phyloP scores from a whole-genome alignment of 2,113 vertebrate genomes.

The Oxygymnocypris stewartii region DNA sequence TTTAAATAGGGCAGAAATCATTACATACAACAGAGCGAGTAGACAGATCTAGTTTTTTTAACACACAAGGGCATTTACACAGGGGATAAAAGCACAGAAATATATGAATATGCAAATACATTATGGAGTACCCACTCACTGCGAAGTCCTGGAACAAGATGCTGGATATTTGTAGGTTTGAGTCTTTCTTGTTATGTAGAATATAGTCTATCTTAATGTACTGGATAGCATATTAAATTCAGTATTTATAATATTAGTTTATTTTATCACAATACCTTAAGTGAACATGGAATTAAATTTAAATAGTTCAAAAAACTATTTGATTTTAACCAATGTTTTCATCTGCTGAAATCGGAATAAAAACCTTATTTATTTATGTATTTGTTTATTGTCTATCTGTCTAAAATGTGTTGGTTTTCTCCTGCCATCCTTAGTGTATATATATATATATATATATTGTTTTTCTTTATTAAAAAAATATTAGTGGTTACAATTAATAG shows the following conservation, averaged over 20 bases:
- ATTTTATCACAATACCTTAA: neutral
- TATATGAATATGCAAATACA: slow-evolving; percentile 17
- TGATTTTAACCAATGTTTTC: neutral
- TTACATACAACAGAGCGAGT: slow-evolving; percentile 32
- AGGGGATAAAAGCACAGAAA: slow-evolving; percentile 15
- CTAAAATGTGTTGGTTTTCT: too few relatives aligned
- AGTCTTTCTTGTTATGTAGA: neutral
- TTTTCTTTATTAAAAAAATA: neutral
- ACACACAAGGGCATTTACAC: slow-evolving; percentile 27
- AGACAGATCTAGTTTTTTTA: slow-evolving; percentile 43
- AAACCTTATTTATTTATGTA: too few relatives aligned
- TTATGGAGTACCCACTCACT: neutral
- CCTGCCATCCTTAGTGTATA: neutral
- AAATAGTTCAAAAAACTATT: neutral
- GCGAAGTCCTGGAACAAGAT: neutral
- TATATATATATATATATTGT: too few relatives aligned
- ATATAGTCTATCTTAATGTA: neutral
- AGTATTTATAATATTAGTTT: neutral
- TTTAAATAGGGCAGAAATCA: slow-evolving; percentile 49
- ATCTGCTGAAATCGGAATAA: neutral
- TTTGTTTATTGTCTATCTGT: too few relatives aligned
- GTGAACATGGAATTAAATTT: neutral
- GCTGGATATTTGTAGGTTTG: neutral
- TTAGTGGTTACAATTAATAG: neutral
- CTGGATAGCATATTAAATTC: neutral